A percentile compares a stretch with the other conserved stretches of the same genome.
Evolutionary conservation across 30 jellyfish, hydroid and myxozoan species (phyloP).

Genomic region (Cassiopea xamachana): DNA sequence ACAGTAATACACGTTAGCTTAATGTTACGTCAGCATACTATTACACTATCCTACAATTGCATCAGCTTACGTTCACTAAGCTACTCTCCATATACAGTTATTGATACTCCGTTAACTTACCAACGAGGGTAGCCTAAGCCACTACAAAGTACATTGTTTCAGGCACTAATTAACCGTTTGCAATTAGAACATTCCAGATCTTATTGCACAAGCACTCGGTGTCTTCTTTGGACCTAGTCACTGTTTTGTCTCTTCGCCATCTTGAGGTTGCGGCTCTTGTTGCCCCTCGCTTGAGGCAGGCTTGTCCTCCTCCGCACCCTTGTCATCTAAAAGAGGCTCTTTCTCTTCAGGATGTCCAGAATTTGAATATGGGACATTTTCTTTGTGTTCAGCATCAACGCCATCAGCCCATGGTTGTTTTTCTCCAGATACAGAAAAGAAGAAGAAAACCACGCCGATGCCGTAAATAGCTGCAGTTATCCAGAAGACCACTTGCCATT

Average conservation of each 20-base stretch:
- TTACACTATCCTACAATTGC: no score
- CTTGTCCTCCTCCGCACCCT: slow-evolving; percentile 23
- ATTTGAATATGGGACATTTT: slow-evolving; percentile 70
- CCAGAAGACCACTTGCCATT: slow-evolving; percentile 99
- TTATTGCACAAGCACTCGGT: slow-evolving; percentile 65
- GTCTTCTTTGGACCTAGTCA: slow-evolving; percentile 38
- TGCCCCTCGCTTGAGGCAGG: slow-evolving; percentile 39
- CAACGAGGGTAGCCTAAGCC: background rate
- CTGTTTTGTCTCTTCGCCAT: slow-evolving; percentile 28
- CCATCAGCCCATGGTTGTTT: slow-evolving; percentile 99
- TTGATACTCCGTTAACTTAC: background rate
- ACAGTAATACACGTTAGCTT: no score
- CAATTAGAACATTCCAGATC: slow-evolving; percentile 77
- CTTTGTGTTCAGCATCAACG: slow-evolving; percentile 58
- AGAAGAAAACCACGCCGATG: slow-evolving; percentile 94
- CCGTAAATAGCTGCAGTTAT: slow-evolving; percentile 93
- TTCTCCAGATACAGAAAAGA: slow-evolving; percentile 95
- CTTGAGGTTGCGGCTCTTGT: slow-evolving; percentile 5
- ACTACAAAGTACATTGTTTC: background rate
- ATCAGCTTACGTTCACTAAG: no score
- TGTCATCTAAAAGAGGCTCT: slow-evolving; percentile 52
- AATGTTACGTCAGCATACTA: no score
- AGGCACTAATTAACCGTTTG: background rate
- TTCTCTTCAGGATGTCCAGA: slow-evolving; percentile 63
- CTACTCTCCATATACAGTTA: no score